Base-by-base conservation (phyloP, 2,888 invertebrate genomes). In the Drosophila paracracens region DNA sequence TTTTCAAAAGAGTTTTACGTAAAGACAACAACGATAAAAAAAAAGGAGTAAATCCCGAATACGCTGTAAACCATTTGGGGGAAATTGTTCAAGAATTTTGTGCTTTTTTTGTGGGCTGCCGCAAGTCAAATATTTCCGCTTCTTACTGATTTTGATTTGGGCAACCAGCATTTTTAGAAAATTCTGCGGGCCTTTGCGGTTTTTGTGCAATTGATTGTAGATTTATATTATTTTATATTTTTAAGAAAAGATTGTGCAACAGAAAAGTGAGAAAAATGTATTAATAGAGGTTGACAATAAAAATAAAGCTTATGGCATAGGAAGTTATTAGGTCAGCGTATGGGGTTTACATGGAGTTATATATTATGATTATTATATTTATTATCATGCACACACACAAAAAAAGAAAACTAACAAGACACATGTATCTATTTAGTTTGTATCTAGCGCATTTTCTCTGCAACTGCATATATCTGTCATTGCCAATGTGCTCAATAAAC, bases 381-480 rank as follows among this genome's bases (percentile, higher is more conserved):
- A 43, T 40, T 43, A 11, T 11, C 8, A 3, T 5, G n/a, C 11
- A n/a, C 1, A 21, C 40, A 11, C n/a, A 43, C 11, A 46, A 11
- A 27, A 27, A 8, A 16, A 16, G 21, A 16, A 16, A 4, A 46
- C 0, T 16, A 2, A 21, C 7, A 25, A 16, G 21, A 8, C 21
- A 46, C 2, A 46, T 21, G 46, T 4, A 25, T 46, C 21, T 2
- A 21, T 21, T 46, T 8, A 8, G 46, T 46, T 46, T 21, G 21
- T 21, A 46, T 46, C 21, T 25, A 2, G 21, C 7, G 25, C 27
- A 10, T 27, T 50, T 27, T 1, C 18, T 18, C 5, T 48, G 51
- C 61, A 70, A 64, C 70, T 66, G 86, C 84, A 83, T 83, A 81
- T 81, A 83, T 83, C 82, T 76, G 82, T 86, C 70, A 82, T 60